A percentile compares a stretch with the other conserved stretches of the same genome.
Evolutionary conservation across 1,140 invertebrate species (phyloP).

Genomic region (Callitettix versicolor): DNA sequence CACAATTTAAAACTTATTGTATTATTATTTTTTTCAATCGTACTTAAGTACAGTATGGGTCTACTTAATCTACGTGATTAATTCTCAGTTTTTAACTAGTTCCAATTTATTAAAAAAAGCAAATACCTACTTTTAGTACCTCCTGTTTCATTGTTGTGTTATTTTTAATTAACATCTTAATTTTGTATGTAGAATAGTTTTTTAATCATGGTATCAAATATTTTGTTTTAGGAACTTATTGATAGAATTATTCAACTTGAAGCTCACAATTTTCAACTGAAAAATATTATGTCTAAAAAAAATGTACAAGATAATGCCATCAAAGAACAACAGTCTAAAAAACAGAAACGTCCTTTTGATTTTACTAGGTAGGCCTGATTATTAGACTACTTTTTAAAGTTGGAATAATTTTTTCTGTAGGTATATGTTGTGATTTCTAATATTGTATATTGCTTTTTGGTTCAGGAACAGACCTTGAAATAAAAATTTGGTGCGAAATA

Average conservation of each 20-base stretch:
- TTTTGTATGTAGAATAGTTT: too few relatives aligned
- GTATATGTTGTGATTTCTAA: not conserved
- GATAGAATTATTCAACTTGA: slow-evolving; percentile 47
- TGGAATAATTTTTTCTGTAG: not conserved
- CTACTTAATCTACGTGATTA: too few relatives aligned
- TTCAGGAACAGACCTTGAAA: not conserved
- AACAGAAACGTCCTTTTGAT: slow-evolving; percentile 21
- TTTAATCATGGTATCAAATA: too few relatives aligned
- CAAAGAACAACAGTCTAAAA: slow-evolving; percentile 27
- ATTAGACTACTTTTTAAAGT: too few relatives aligned
- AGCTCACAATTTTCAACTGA: slow-evolving; percentile 50
- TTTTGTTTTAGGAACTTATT: slow-evolving; percentile 40
- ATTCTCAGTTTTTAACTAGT: too few relatives aligned
- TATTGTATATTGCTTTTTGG: not conserved
- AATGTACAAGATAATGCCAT: slow-evolving; percentile 33
- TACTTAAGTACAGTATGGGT: too few relatives aligned
- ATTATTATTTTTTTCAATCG: too few relatives aligned
- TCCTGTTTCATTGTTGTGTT: too few relatives aligned
- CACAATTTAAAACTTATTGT: too few relatives aligned
- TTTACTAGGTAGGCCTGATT: slow-evolving; percentile 5
- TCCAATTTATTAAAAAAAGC: too few relatives aligned
- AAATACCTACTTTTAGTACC: too few relatives aligned
- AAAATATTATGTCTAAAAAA: slow-evolving; percentile 39
- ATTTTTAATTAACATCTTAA: too few relatives aligned
- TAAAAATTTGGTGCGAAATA: not conserved